Conservation (phyloP, 2,888 invertebrate species). For the Tiliacea citrago region DNA sequence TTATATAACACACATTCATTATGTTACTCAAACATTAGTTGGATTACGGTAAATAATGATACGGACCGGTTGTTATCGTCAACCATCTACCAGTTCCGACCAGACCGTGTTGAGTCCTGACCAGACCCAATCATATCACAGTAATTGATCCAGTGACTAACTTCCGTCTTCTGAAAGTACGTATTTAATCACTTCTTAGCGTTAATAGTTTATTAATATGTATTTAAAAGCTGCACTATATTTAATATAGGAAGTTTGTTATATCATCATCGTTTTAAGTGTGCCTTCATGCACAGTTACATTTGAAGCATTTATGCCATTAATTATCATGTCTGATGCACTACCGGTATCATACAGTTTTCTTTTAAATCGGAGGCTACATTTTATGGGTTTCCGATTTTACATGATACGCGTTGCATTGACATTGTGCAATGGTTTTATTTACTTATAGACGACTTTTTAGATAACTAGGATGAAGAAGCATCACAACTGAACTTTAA, state of each 20-base stretch:
- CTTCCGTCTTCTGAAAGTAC: constrained; percentile 45
- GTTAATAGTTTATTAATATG: constrained; percentile 24
- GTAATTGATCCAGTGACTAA: constrained; percentile 45
- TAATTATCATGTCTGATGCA: neutral
- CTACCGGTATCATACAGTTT: neutral
- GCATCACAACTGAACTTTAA: neutral
- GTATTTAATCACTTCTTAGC: constrained; percentile 38
- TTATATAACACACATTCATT: constrained; percentile 54
- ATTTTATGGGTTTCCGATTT: neutral
- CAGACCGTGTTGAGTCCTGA: constrained; percentile 23
- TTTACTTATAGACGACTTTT: neutral
- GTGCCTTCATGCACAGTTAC: constrained; percentile 10
- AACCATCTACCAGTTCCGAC: constrained; percentile 31
- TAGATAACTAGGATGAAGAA: neutral
- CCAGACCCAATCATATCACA: constrained; percentile 41
- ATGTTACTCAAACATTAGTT: constrained; percentile 49
- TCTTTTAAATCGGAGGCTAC: neutral
- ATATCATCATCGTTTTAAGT: constrained; percentile 9
- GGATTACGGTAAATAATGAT: constrained; percentile 59
- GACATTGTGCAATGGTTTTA: neutral
- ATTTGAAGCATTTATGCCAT: neutral
- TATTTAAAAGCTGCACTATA: constrained; percentile 3
- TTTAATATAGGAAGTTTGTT: neutral
- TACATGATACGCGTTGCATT: neutral
- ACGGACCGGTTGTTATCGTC: constrained; percentile 56